Evolutionary conservation across 2,888 invertebrate genomes (phyloP).

Genomic region (Andrena marginata): DNA sequence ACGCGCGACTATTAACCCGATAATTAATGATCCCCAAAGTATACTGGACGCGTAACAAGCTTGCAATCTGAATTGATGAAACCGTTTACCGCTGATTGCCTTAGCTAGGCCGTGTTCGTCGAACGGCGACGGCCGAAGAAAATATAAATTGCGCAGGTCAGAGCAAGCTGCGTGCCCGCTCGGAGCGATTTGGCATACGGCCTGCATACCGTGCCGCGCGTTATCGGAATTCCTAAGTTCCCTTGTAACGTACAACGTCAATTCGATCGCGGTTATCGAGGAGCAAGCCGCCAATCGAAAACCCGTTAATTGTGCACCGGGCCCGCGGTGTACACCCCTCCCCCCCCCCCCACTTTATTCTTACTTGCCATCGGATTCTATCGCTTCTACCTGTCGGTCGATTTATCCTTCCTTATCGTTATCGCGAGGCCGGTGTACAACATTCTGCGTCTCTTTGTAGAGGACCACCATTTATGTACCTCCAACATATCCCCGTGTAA

Average conservation of each 20-base stretch:
- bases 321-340: not conserved
- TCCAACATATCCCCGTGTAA: not conserved
- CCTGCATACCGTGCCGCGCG: conserved; percentile 60
- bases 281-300: conserved; percentile 46
- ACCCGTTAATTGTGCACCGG: conserved; percentile 55
- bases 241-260: conserved; percentile 41
- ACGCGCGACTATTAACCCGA: conserved; percentile 31
- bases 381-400: not conserved
- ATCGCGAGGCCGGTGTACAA: conserved; percentile 45
- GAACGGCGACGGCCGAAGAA: conserved; percentile 36
- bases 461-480: not conserved
- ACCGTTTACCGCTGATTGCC: conserved; percentile 29
- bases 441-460: conserved; percentile 34
- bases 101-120: conserved; percentile 14
- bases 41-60: conserved; percentile 8
- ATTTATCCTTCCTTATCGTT: conserved; percentile 53
- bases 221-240: conserved; percentile 63
- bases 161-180: conserved; percentile 26
- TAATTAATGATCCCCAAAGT: conserved; percentile 30
- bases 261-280: conserved; percentile 55
- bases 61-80: conserved; percentile 54
- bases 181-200: conserved; percentile 62
- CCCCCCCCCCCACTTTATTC: not conserved
- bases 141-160: conserved; percentile 59
- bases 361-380: not conserved